Evolutionary conservation across 2,888 invertebrate species (phyloP).

Genomic region (Galeruca laticollis): DNA sequence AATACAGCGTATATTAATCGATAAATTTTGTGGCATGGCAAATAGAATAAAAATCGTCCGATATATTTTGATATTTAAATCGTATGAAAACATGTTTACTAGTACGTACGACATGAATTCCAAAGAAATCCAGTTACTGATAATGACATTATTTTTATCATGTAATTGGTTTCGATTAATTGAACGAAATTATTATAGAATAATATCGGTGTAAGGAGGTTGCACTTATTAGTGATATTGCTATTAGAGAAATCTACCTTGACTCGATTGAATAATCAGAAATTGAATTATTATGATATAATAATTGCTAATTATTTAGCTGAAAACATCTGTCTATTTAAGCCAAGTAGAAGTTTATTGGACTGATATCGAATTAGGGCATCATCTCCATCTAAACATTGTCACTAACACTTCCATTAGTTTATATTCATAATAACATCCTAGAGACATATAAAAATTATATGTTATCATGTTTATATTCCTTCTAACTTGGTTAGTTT

Average conservation of each 20-base stretch:
- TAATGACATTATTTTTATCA: conserved; percentile 20
- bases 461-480: no score
- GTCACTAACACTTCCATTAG: no score
- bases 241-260: conserved; percentile 33
- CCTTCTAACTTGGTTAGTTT: no score
- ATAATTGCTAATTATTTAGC: neutral
- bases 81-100: neutral
- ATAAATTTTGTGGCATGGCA: no score
- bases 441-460: no score
- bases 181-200: conserved; percentile 15
- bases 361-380: no score
- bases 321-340: neutral
- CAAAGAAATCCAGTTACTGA: neutral
- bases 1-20: no score
- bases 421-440: no score
- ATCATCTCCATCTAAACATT: no score
- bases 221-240: conserved; percentile 25
- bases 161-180: conserved; percentile 16
- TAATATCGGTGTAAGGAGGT: conserved; percentile 16
- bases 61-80: neutral
- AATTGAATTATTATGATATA: neutral
- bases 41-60: neutral
- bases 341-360: no score
- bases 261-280: conserved; percentile 12
- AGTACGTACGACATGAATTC: neutral